Conservation (phyloP, 2,113 vertebrate genomes). For the Colossoma macropomum region DNA sequence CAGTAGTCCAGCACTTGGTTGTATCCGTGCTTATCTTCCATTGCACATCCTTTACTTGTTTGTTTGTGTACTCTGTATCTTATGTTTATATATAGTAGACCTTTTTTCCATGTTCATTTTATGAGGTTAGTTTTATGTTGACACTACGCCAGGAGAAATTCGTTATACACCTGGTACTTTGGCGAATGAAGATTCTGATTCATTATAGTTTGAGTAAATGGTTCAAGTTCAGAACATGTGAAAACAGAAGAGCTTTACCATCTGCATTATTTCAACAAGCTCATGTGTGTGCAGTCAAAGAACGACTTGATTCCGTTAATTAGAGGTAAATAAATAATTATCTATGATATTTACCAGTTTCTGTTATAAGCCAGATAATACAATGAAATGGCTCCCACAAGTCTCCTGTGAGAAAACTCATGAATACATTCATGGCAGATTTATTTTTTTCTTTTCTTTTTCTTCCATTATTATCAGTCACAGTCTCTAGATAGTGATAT, state of each 20-base stretch:
- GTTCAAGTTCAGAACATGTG: too few relatives aligned
- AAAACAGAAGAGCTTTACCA: not conserved
- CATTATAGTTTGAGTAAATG: too few relatives aligned
- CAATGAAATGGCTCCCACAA: constrained; percentile 25
- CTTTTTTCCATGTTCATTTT: too few relatives aligned
- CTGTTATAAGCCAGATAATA: constrained; percentile 34
- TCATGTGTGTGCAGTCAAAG: not conserved
- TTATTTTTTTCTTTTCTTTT: constrained; percentile 4
- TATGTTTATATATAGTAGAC: too few relatives aligned
- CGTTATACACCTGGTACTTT: too few relatives aligned
- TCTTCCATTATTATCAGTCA: constrained; percentile 12
- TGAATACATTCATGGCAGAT: constrained; percentile 50
- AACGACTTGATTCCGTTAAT: not conserved
- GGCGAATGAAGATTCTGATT: too few relatives aligned
- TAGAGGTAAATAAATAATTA: constrained; percentile 37
- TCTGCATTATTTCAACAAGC: not conserved
- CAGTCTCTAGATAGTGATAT: constrained; percentile 19
- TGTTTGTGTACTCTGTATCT: too few relatives aligned
- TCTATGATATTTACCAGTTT: constrained; percentile 31
- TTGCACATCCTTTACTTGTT: too few relatives aligned
- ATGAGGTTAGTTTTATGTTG: too few relatives aligned
- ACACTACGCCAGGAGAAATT: too few relatives aligned
- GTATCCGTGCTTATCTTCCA: too few relatives aligned
- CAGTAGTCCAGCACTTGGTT: too few relatives aligned
- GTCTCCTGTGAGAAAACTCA: constrained; percentile 37